Evolutionary conservation across 2,888 invertebrate genomes (phyloP).

Genomic region (Euplagia quadripunctaria): DNA sequence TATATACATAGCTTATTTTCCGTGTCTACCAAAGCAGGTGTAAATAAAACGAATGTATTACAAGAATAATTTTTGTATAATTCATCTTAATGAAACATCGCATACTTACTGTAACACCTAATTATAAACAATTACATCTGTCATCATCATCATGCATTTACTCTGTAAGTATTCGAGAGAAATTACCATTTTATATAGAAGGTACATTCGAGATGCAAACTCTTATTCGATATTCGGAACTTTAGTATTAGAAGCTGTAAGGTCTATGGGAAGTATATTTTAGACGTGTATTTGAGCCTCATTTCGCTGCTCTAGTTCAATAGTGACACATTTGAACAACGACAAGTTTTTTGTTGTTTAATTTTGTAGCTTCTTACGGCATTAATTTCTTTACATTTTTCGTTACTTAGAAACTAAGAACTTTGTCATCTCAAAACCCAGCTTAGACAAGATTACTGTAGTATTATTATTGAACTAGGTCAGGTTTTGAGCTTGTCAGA

Average conservation of each 20-base stretch:
- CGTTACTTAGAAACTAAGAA: not conserved
- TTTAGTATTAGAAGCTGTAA: conserved; percentile 1
- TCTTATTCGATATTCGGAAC: not conserved
- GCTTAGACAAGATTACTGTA: too few species aligned
- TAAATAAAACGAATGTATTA: conserved; percentile 55
- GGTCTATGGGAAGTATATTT: not conserved
- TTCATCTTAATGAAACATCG: conserved; percentile 65
- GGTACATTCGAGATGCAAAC: not conserved
- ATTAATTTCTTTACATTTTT: not conserved
- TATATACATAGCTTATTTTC: too few species aligned
- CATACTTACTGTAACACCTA: conserved; percentile 19
- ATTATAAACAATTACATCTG: conserved; percentile 22
- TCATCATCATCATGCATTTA: conserved; percentile 7
- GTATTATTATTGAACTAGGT: too few species aligned
- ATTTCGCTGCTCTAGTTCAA: not conserved
- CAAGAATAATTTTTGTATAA: conserved; percentile 78
- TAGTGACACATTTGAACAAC: not conserved
- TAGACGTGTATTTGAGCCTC: not conserved
- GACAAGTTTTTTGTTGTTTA: not conserved
- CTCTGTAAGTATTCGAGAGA: conserved; percentile 1
- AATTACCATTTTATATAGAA: not conserved
- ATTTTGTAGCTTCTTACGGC: not conserved
- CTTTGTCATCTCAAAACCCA: too few species aligned
- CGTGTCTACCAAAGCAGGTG: too few species aligned
- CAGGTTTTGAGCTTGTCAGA: too few species aligned